Base-by-base conservation (phyloP, 2,888 invertebrate genomes). In the Heliothis peltigera region DNA sequence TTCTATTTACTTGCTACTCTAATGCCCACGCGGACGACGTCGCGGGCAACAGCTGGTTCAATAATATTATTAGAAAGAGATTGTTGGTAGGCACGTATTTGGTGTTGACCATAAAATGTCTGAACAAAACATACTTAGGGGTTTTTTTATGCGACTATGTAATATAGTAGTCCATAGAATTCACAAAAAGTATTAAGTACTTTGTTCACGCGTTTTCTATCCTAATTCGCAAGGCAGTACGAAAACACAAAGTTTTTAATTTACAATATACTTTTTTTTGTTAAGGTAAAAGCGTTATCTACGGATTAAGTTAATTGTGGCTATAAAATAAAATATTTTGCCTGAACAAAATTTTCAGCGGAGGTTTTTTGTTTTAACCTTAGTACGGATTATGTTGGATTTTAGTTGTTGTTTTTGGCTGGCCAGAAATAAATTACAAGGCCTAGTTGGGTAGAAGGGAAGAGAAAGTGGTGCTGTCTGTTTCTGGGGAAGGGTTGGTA, bases 281-380 rank as follows among this genome's bases (percentile, higher is more conserved):
- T 68, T 60, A 64, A 65, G 65, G 59, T 69, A 69, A 75, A 75
- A 70, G 75, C 77, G 75, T 82, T 83, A 78, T 76, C 76, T 79
- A 72, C 47, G 76, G 82, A 78, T 84, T 80, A 81, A 73, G 74
- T 72, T 82, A 79, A 86, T 81, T 86, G 77, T 69, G 64, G 70
- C 58, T 52, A 67, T 81, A 79, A 82, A 82, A 79, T 77, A 80
- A 84, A 80, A 83, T 79, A 78, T 80, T 81, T 74, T 35, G 42
- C 59, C 48, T 55, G 66, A 77, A 77, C 70, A 71, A 64, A 64
- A 60, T 75, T 66, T 74, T 70, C 53, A 21, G 59, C 55, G 55
- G 53, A 64, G 62, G 59, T 72, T 83, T 79, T 77, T 78, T 78
- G 70, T 74, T 79, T 80, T 66, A 77, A 75, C 75, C 77, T 69